Conservation (phyloP, 2,113 vertebrate genomes). For the Pygoscelis antarcticus region DNA sequence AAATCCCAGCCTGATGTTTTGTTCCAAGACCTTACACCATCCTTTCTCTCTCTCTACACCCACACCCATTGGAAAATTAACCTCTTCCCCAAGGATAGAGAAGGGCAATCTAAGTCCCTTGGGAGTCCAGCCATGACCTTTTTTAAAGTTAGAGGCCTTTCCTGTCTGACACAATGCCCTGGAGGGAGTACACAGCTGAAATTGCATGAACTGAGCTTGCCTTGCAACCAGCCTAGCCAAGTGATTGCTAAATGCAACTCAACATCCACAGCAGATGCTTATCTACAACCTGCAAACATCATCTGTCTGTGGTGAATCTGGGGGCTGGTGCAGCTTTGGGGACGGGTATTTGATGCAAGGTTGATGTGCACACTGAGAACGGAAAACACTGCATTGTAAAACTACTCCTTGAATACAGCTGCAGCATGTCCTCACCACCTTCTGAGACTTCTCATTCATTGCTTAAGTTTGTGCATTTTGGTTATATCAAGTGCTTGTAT, state of each 20-base stretch:
- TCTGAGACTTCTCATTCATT: background rate
- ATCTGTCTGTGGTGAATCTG: background rate
- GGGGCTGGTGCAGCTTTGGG: background rate
- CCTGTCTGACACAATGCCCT: conserved; percentile 49
- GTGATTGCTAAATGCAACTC: conserved; percentile 15
- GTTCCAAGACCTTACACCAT: conserved; percentile 52
- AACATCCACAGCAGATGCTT: background rate
- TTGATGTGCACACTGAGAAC: background rate
- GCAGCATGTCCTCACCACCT: background rate
- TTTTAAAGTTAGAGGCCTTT: conserved; percentile 24
- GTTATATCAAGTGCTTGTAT: background rate
- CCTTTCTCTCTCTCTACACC: background rate
- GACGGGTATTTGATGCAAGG: background rate
- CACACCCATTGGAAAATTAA: background rate
- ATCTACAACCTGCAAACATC: background rate
- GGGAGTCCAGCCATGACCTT: background rate
- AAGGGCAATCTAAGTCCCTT: background rate
- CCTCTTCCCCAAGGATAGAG: conserved; percentile 34
- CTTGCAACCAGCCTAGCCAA: background rate
- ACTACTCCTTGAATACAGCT: background rate
- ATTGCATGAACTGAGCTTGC: background rate
- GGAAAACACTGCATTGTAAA: background rate
- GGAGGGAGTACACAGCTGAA: background rate
- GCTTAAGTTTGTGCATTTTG: background rate
- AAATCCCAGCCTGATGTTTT: background rate